These are phyloP conservation scores for Cyanistes caeruleus DNA, from an alignment of 2,113 vertebrate species.

Conservation along the genomic window DNA sequence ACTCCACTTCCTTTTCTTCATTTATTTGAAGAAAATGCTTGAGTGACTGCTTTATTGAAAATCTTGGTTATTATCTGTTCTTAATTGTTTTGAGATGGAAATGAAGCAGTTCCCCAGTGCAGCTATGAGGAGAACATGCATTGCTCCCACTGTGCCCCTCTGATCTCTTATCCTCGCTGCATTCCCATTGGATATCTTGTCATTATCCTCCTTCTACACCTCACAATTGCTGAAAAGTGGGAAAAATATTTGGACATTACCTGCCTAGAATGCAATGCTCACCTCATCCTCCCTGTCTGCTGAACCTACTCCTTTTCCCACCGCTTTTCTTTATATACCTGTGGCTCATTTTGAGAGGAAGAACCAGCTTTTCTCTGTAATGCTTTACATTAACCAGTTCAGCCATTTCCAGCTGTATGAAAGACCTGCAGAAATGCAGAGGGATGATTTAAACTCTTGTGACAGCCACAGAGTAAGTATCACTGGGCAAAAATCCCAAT, in stretches of 20 bases:
- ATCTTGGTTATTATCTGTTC: conserved; percentile 3
- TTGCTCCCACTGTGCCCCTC: neutral
- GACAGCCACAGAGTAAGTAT: neutral
- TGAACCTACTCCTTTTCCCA: neutral
- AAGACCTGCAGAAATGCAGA: neutral
- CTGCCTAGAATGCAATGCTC: neutral
- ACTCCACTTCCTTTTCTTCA: conserved; percentile 23
- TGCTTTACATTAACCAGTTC: neutral
- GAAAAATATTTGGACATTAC: neutral
- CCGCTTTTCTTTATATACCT: neutral
- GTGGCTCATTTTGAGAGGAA: neutral
- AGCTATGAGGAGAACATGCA: neutral
- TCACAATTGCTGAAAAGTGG: neutral
- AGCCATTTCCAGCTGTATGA: neutral
- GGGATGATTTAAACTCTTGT: neutral
- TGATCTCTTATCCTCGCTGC: neutral
- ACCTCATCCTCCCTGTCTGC: neutral
- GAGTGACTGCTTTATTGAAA: conserved; percentile 34
- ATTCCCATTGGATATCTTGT: neutral
- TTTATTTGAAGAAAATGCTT: conserved; percentile 30
- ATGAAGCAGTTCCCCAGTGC: neutral
- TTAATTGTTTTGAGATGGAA: conserved; percentile 38
- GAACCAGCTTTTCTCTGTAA: neutral
- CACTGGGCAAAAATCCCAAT: neutral
- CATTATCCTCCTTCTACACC: neutral